These are phyloP conservation scores for Catharus ustulatus DNA, from an alignment of 2,797 vertebrate species.

Conservation along the genomic window DNA sequence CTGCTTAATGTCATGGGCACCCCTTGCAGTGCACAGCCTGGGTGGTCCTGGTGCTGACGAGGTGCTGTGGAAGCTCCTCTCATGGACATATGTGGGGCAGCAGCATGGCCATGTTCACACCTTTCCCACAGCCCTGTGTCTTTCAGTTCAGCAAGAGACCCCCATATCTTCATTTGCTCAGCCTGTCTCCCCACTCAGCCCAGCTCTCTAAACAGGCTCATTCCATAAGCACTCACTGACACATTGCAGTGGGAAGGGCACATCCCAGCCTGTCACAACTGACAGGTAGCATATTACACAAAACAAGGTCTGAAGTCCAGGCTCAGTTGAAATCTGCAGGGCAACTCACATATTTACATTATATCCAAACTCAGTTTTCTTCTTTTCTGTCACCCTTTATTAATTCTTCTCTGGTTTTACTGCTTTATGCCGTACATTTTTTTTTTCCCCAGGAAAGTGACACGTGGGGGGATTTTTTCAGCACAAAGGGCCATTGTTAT, in stretches of 20 bases:
- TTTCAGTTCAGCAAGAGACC: not conserved
- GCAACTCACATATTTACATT: not conserved
- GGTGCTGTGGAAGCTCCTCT: fast-evolving
- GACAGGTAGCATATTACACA: not conserved
- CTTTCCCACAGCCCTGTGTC: fast-evolving
- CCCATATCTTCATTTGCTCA: not conserved
- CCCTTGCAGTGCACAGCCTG: fast-evolving
- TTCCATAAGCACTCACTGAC: not conserved
- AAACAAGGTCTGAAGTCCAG: not conserved
- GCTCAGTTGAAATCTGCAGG: not conserved
- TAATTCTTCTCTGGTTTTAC: not conserved
- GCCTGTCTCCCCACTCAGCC: not conserved
- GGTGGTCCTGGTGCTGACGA: not conserved
- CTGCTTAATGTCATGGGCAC: not conserved
- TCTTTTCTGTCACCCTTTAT: not conserved
- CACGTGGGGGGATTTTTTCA: not conserved
- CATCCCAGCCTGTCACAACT: not conserved
- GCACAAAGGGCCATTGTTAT: not conserved
- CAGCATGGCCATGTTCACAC: fast-evolving
- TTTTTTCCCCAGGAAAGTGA: not conserved
- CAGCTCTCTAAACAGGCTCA: not conserved
- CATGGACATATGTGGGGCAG: not conserved
- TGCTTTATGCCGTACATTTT: not conserved
- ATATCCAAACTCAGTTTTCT: not conserved
- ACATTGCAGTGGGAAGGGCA: not conserved